Base-by-base conservation (phyloP, 2,888 invertebrate species). In the Phrixothrix hirtus region DNA sequence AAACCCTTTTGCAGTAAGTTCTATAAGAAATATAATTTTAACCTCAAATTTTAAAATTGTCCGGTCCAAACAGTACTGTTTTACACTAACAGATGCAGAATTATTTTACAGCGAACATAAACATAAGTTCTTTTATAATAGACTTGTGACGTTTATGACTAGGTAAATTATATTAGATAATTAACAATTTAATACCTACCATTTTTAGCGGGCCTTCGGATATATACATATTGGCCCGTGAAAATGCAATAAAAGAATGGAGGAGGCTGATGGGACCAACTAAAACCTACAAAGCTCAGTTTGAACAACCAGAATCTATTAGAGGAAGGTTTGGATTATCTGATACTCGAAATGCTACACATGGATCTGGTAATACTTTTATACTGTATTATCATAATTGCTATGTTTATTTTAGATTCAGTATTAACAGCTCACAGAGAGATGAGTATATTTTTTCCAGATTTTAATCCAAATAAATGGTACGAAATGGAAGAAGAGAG, bases 291-390 rank as follows among this genome's bases (percentile, higher is more conserved):
- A 86, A 85, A 71, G 87, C 92, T 0, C 86, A 92, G 53, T 89
- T 86, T 68, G 83, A 83, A 47, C 83, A 86, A 44, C 95, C 95
- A 0, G 73, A 86, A 43, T 84, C 88, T 42, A 84, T 97, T 55
- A 79, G 97, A 63, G 92, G 92, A 1, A 78, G 81, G 68, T 93
- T 87, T 78, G 96, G 96, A 0, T 78, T 96, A 11, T 92, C 95
- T 0, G 97, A 97, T 72, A 96, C 97, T 0, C 83, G 96, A 65
- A 97, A 97, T 79, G 93, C 91, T 1, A 87, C 89, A 6, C 97
- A 97, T 78, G 96, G 96, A 10, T 95, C 96, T 70, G 94, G 93
- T 87, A 80, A 49, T 12, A 21, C 7, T 3, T 10, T 11, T 5
- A 27, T 11, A 2, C 9, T 12, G 32, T 7, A 11, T 9, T 7